A percentile compares a stretch with the other conserved stretches of the same genome.
phyloP scores from a whole-genome alignment of 2,113 vertebrate genomes.

The Cynopterus brachyotis region DNA sequence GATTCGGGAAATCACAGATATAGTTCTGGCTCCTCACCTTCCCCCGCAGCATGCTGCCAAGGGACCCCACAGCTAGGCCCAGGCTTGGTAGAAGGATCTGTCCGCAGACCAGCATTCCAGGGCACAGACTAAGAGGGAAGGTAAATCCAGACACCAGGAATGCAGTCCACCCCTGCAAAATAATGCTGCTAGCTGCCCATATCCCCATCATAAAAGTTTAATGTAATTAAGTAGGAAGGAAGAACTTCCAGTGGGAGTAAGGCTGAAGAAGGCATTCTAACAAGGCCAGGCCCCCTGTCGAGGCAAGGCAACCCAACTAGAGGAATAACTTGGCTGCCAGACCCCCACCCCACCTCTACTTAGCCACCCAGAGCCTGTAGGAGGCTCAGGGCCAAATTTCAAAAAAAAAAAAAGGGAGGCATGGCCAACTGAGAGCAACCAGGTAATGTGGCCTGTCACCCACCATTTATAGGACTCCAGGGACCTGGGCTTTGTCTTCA shows the following conservation, averaged over 20 bases:
- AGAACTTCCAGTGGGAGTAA: conserved; percentile 55
- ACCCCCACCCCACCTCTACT: not conserved
- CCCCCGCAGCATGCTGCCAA: not conserved
- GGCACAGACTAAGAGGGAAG: not conserved
- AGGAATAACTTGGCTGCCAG: conserved; percentile 13
- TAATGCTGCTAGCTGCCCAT: not conserved
- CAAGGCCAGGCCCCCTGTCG: not conserved
- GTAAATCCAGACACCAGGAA: conserved; percentile 33
- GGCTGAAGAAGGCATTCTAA: conserved; percentile 19
- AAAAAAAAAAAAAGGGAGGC: not conserved
- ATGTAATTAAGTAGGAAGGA: conserved; percentile 33
- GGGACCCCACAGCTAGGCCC: not conserved
- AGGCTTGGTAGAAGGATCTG: not conserved
- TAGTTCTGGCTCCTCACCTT: not conserved
- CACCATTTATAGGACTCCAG: not conserved
- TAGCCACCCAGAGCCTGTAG: not conserved
- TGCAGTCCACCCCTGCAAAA: not conserved
- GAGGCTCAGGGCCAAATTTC: not conserved
- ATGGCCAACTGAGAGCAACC: not conserved
- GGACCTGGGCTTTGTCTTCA: not conserved
- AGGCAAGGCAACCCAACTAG: not conserved
- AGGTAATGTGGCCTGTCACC: not conserved
- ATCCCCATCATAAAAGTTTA: conserved; percentile 38
- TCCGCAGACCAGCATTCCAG: not conserved
- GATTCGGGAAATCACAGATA: not conserved